Percentiles rank a stretch among this genome's conserved stretches.
Conservation (phyloP, 1,140 invertebrate genomes). For the Globodera rostochiensis region DNA sequence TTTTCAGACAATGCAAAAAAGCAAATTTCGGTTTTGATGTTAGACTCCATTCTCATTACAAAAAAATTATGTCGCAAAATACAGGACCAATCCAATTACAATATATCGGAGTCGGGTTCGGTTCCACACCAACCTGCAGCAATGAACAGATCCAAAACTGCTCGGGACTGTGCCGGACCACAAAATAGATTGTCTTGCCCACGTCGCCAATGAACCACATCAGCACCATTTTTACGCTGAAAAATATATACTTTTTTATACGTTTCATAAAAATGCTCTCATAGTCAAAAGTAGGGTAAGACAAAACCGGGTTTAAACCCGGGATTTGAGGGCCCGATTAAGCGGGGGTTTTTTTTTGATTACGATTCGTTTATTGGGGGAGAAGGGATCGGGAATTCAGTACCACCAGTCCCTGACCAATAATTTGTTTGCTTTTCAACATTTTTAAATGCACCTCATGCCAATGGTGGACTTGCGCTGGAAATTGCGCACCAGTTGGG, state of each 20-base stretch:
- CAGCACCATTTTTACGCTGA: conserved; percentile 80
- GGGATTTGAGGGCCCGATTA: too few species aligned
- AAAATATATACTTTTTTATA: conserved; percentile 52
- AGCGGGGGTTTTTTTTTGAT: too few species aligned
- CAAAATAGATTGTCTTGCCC: conserved; percentile 95
- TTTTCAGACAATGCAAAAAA: too few species aligned
- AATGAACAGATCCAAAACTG: conserved; percentile 94
- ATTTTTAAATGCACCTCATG: conserved; percentile 79
- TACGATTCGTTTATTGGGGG: background rate
- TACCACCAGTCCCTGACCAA: conserved; percentile 26
- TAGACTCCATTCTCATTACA: too few species aligned
- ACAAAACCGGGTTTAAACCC: too few species aligned
- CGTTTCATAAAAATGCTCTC: background rate
- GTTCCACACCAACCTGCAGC: conserved; percentile 75
- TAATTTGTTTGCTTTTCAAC: too few species aligned
- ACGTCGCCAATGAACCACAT: conserved; percentile 92
- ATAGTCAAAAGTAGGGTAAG: too few species aligned
- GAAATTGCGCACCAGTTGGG: conserved; percentile 87
- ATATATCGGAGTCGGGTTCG: too few species aligned
- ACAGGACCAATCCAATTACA: too few species aligned
- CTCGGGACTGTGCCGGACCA: conserved; percentile 81
- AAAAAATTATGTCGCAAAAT: too few species aligned
- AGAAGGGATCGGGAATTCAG: conserved; percentile 5
- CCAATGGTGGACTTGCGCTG: conserved; percentile 87
- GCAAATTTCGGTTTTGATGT: too few species aligned